Evolutionary conservation across 2,797 vertebrate genomes (phyloP).

Genomic region (Falco columbarius): DNA sequence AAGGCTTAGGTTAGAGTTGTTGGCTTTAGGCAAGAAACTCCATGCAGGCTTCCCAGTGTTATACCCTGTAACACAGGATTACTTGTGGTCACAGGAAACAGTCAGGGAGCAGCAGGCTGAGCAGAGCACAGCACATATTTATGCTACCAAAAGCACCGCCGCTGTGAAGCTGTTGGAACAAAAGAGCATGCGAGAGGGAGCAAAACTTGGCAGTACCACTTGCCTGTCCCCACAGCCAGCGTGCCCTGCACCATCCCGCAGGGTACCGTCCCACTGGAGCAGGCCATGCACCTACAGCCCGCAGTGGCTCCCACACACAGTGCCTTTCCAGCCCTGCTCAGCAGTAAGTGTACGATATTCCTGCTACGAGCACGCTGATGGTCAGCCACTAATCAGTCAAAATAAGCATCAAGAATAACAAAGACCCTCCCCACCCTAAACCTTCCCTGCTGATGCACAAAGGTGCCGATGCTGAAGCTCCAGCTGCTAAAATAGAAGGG

Average conservation of each 20-base stretch:
- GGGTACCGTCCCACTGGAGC: not conserved
- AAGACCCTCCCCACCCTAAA: not conserved
- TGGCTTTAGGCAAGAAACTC: not conserved
- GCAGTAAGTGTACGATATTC: not conserved
- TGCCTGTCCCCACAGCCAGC: not conserved
- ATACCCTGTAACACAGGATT: rapidly evolving
- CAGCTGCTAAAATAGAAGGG: not conserved
- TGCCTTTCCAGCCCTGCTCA: not conserved
- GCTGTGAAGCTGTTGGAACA: not conserved
- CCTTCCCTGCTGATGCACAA: not conserved
- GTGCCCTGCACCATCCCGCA: not conserved
- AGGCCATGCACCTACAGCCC: not conserved
- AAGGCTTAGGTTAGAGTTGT: not conserved
- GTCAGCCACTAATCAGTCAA: not conserved
- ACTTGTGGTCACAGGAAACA: not conserved
- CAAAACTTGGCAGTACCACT: rapidly evolving
- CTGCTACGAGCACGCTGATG: not conserved
- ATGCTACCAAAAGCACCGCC: rapidly evolving
- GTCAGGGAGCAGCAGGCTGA: not conserved
- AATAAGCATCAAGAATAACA: not conserved
- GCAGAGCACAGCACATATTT: not conserved
- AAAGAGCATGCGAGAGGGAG: not conserved
- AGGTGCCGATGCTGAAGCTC: not conserved
- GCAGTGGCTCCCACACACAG: rapidly evolving
- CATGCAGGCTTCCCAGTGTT: not conserved